phyloP scores from a whole-genome alignment of 2,797 vertebrate genomes.

The Rachycentron canadum region DNA sequence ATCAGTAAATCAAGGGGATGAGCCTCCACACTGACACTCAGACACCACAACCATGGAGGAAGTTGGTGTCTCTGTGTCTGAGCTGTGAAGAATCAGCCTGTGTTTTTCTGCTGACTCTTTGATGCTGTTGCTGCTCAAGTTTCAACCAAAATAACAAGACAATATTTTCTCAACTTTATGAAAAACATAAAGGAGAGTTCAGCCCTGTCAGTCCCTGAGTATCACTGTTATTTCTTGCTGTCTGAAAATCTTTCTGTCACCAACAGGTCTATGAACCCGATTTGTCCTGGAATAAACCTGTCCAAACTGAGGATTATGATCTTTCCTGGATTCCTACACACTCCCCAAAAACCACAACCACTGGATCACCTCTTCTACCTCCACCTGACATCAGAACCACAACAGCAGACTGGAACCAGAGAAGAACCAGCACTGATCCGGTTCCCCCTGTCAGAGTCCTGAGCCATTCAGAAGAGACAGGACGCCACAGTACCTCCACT shows the following conservation, averaged over 20 bases:
- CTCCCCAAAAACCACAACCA: constrained; percentile 64
- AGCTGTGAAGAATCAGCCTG: no score
- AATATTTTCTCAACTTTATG: no score
- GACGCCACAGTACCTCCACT: constrained; percentile 18
- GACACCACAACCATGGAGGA: no score
- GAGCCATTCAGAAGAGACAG: constrained; percentile 23
- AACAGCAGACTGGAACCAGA: constrained; percentile 25
- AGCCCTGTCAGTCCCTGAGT: no score
- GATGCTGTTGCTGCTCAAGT: no score
- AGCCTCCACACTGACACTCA: no score
- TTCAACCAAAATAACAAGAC: no score
- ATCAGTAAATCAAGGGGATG: no score
- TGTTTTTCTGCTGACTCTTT: no score
- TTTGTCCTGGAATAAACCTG: constrained; percentile 59
- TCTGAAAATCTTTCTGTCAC: constrained; percentile 18
- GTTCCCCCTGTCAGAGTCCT: constrained; percentile 13
- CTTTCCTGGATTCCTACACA: constrained; percentile 44
- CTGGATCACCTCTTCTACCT: constrained; percentile 66
- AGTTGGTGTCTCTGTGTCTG: no score
- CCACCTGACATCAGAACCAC: constrained; percentile 71
- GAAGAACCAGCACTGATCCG: constrained; percentile 47
- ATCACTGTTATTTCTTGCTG: not conserved
- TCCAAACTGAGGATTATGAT: constrained; percentile 53
- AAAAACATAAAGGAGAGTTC: no score
- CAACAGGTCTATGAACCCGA: constrained; percentile 71